Evolutionary conservation across 2,888 invertebrate genomes (phyloP), one percentile per base, ranked within the genome.

Genomic region (Caenorhabditis plicata): DNA sequence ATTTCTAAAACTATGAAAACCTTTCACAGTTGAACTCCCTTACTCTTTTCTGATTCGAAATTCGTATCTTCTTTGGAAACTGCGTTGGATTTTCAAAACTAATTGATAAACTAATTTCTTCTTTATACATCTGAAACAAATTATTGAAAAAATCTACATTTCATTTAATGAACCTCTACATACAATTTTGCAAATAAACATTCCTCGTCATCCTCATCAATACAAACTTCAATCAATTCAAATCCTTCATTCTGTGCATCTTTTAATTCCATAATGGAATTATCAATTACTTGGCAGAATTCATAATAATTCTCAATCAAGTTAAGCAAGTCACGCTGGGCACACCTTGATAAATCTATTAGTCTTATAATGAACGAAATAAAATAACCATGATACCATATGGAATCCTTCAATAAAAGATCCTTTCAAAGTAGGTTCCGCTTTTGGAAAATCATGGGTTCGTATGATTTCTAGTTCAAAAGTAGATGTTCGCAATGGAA

Each of bases 11-110:
- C 9, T 3, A 7, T 20, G 4, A 20, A 7, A 25, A 39, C 39
- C 39, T 52, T 38, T 60, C 60, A 36, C 60, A 60, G 11, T 60
- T 48, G 15, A 49, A 56, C 31, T 35, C 50, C 17, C 23, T 5
- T 0, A 35, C 46, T 40, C 56, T 40, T 8, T 17, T 9, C 4
- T 33, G 31, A 38, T 61, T 61, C 1, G 51, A 46, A 29, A 43
- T 52, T 7, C 48, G 32, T 0, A 60, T 33, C 25, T 38, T n/a
- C 11, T 47, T 38, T 20, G 60, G 60, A 31, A 60, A 60, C 7
- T 43, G 25, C 19, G 32, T 46, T 11, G 31, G 33, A 45, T 60
- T 39, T 4, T 36, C 43, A 2, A 38, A 31, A 35, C 46, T 23
- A 1, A 60, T 9, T 3, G 54, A 54, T 15, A 60, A 4, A 8